phyloP scores from a whole-genome alignment of 2,113 vertebrate species.

The Sialia sialis region DNA sequence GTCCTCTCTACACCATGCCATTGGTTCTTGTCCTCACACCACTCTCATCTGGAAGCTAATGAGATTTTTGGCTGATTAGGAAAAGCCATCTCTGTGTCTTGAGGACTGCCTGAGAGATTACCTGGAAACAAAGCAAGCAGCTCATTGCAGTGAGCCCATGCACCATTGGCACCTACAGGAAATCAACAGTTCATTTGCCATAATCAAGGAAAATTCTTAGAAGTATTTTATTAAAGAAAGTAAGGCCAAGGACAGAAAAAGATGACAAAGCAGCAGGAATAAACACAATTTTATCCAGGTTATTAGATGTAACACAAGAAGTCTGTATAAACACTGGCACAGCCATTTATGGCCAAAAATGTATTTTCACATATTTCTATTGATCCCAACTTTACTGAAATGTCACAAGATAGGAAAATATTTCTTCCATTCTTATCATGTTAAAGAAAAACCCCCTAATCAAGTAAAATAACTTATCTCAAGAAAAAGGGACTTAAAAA shows the following conservation, averaged over 20 bases:
- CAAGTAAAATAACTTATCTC: neutral
- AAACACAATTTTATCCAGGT: neutral
- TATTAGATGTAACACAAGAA: neutral
- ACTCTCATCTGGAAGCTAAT: neutral
- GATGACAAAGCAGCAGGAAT: neutral
- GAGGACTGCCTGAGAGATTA: neutral
- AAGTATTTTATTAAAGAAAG: neutral
- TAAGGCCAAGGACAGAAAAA: neutral
- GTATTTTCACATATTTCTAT: constrained; percentile 1
- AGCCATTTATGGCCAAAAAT: neutral
- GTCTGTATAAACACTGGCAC: neutral
- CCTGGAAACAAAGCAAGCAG: neutral
- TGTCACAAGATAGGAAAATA: neutral
- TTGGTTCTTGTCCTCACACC: neutral
- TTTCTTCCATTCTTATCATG: neutral
- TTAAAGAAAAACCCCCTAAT: neutral
- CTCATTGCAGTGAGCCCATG: neutral
- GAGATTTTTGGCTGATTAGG: neutral
- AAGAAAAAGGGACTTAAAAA: neutral
- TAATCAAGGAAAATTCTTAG: neutral
- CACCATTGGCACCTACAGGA: neutral
- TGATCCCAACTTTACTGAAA: constrained; percentile 14
- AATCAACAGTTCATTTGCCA: neutral
- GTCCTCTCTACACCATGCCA: neutral
- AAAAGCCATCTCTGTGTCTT: neutral